Evolutionary conservation across 2,888 invertebrate genomes (phyloP).

Genomic region (Apantesis nais): DNA sequence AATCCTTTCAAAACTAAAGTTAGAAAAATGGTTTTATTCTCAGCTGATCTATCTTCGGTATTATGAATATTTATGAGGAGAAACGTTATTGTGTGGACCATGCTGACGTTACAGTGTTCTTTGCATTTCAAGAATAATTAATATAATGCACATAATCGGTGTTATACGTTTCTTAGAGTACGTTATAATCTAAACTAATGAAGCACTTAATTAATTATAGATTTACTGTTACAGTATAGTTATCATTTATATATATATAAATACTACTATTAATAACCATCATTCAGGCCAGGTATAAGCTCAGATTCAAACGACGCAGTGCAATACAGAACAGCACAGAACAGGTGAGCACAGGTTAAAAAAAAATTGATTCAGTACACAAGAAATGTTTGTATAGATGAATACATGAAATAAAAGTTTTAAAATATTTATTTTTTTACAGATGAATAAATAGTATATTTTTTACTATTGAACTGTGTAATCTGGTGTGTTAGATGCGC

Average conservation of each 20-base stretch:
- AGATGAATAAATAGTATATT: no score
- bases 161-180: background rate
- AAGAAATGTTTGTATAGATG: no score
- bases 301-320: background rate
- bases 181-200: background rate
- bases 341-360: background rate
- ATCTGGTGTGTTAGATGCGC: no score
- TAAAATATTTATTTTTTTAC: no score
- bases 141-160: background rate
- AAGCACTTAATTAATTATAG: background rate
- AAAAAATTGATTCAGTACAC: background rate
- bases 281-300: background rate
- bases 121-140: background rate
- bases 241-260: background rate
- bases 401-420: no score
- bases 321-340: no score
- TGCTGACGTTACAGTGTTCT: background rate
- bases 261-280: background rate
- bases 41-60: background rate
- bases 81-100: background rate
- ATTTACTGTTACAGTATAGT: background rate
- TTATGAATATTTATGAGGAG: background rate
- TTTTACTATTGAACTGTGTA: no score
- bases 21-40: constrained; percentile 5
- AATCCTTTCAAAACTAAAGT: constrained; percentile 9